Evolutionary conservation across 2,888 invertebrate genomes (phyloP).

Genomic region (Ethmia dodecea): DNA sequence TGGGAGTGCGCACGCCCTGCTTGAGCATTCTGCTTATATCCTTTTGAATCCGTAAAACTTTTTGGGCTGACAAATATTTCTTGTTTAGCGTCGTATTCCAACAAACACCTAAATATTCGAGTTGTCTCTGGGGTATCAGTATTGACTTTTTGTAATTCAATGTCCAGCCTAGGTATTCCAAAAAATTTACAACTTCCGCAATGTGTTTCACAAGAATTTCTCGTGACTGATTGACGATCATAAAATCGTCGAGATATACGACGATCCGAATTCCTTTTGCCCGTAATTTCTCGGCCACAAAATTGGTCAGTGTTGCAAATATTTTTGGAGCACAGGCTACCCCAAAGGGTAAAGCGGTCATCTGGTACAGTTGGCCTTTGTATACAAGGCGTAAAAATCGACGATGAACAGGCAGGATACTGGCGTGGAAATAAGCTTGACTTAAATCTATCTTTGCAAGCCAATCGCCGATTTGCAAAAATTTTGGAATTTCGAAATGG

Average conservation of each 20-base stretch:
- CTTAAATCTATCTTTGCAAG: no score
- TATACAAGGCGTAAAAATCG: conserved; percentile 1
- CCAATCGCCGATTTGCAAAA: no score
- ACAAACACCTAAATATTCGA: not conserved
- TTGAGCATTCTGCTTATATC: conserved; percentile 4
- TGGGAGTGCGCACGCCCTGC: conserved; percentile 6
- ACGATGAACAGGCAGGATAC: not conserved
- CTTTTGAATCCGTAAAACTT: no score
- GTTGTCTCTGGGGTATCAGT: not conserved
- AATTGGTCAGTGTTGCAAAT: conserved; percentile 8
- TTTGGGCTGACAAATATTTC: not conserved
- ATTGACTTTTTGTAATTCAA: not conserved
- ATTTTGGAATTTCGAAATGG: no score
- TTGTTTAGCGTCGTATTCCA: not conserved
- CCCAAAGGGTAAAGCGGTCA: conserved; percentile 12
- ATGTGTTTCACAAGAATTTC: not conserved
- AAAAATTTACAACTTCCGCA: not conserved
- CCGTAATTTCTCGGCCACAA: conserved; percentile 8
- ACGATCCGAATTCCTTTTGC: conserved; percentile 5
- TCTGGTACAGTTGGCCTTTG: conserved; percentile 1
- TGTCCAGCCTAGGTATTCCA: not conserved
- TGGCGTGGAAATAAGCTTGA: conserved; percentile 1
- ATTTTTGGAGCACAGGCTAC: conserved; percentile 8
- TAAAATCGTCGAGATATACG: conserved; percentile 11
- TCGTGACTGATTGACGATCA: not conserved